These are phyloP conservation scores for Drosophila mercatorum DNA, from an alignment of 2,888 invertebrate species.

Conservation along the genomic window DNA sequence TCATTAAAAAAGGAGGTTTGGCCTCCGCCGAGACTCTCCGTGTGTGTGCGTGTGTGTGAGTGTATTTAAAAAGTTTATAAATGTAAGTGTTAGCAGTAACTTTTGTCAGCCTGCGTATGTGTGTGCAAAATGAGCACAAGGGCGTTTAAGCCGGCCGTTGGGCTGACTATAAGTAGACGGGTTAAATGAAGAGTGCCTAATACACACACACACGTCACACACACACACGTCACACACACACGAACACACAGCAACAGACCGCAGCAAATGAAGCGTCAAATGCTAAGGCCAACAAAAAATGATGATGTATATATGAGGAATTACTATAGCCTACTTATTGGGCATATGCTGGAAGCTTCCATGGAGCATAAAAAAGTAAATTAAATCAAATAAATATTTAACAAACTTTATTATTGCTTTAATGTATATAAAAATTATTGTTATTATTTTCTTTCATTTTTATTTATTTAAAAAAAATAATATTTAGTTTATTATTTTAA, in stretches of 20 bases:
- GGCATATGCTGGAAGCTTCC: neutral
- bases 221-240: neutral
- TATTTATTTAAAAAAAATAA: no score
- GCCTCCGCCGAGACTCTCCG: constrained; percentile 10
- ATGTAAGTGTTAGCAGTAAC: constrained; percentile 39
- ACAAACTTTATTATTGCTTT: no score
- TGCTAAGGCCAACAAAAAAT: constrained; percentile 14
- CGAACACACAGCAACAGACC: neutral
- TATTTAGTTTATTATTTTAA: no score
- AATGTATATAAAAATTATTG: no score
- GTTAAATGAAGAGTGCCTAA: constrained; percentile 57
- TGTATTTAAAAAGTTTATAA: constrained; percentile 44
- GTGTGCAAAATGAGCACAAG: constrained; percentile 66
- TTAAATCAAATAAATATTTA: neutral
- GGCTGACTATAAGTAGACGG: constrained; percentile 51
- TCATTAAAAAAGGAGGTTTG: constrained; percentile 43
- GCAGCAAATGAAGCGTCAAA: constrained; percentile 51
- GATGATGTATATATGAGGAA: neutral
- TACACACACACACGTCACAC: constrained; percentile 16
- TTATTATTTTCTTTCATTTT: no score
- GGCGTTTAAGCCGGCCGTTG: constrained; percentile 63
- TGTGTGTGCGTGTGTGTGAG: constrained; percentile 28
- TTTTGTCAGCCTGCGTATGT: constrained; percentile 16
- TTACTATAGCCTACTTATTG: neutral
- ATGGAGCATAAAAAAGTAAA: no score